Evolutionary conservation across 2,113 vertebrate genomes (phyloP), one percentile per base, ranked within the genome.

Genomic region (Etia nguti): DNA sequence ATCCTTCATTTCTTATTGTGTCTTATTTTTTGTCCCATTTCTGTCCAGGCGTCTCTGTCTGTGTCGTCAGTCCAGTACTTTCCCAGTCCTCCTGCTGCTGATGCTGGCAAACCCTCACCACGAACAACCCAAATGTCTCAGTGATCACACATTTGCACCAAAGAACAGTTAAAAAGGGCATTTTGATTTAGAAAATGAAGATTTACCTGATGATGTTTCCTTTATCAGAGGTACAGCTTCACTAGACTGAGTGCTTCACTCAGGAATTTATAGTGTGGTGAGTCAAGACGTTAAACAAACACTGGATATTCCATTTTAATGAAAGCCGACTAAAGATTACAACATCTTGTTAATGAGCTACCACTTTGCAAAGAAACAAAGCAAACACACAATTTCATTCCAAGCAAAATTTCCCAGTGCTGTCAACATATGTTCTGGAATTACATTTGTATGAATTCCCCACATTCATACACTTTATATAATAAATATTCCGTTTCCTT

Each of bases 401-500:
- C 4, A 9, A 68, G 34, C 36, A 70, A 70, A 70, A 22, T 24
- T 43, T 15, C 62, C 36, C 34, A 15, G 11, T 56, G 2, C 54
- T 56, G 22, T 26, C 22, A 57, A 29, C 12, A 29, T 8, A 24
- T 56, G 54, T 56, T 6, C 54, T 56, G 5, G 54, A 16, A 56
- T 56, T 11, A 24, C 6, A 56, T 56, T n/a, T 56, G 0, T 12
- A 24, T 12, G 10, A 56, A 24, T 56, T 56, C 22, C 50, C 50
- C 50, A 20, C 50, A 52, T 52, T 43, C 11, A 43, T 12, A 43
- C 41, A 43, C 41, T 52, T 52, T 18, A 20, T 52, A 52, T 52
- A 52, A 52, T 20, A 0, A 52, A 52, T 52, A 52, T 20, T 36
- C 12, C 20, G 7, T 52, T 52, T 20, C 8, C 0, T 20, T 52